These are phyloP conservation scores for Acrobasis repandana DNA, from an alignment of 2,888 invertebrate species.

Conservation along the genomic window DNA sequence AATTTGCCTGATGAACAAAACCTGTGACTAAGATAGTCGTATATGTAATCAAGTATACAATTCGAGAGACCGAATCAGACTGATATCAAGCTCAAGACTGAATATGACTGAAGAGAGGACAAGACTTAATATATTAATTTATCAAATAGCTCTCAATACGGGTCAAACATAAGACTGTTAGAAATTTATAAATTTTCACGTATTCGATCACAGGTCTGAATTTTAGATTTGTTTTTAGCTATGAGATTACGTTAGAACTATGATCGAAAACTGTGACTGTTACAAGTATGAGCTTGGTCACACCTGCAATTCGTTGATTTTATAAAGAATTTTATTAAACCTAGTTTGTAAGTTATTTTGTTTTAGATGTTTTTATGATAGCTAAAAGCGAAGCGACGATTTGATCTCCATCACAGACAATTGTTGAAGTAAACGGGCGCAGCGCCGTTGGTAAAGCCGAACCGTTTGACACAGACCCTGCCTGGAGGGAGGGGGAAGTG, in stretches of 20 bases:
- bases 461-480: too few relatives aligned
- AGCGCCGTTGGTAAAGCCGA: conserved; percentile 40
- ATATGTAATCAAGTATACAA: conserved; percentile 21
- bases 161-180: conserved; percentile 8
- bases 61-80: conserved; percentile 23
- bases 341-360: conserved; percentile 52
- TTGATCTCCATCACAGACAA: conserved; percentile 64
- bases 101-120: conserved; percentile 24
- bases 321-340: conserved; percentile 53
- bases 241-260: conserved; percentile 14
- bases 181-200: not conserved
- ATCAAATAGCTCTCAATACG: conserved; percentile 11
- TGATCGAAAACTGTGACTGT: conserved; percentile 25
- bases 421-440: conserved; percentile 77
- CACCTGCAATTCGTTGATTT: conserved; percentile 40
- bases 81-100: conserved; percentile 30
- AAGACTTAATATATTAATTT: conserved; percentile 24
- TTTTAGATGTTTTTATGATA: conserved; percentile 61
- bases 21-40: conserved; percentile 11
- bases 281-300: conserved; percentile 37
- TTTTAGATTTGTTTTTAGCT: not conserved
- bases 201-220: conserved; percentile 10
- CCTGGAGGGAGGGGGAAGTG: too few relatives aligned
- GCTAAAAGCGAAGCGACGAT: conserved; percentile 75
- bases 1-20: not conserved